phyloP scores from a whole-genome alignment of 1,140 invertebrate genomes.

The Drosophila sp. region DNA sequence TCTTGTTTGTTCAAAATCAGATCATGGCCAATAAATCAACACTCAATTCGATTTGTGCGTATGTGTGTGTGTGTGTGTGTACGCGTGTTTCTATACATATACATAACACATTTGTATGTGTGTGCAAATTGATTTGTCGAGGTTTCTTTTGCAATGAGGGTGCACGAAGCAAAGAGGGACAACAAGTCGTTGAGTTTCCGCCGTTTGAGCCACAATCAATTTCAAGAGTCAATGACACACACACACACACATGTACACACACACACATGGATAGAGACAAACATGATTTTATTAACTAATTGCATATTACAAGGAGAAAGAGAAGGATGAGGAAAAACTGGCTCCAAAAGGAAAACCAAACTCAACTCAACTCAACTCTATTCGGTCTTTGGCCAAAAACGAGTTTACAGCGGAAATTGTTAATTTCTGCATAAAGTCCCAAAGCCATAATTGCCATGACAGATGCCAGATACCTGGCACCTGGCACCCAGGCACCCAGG shows the following conservation, averaged over 20 bases:
- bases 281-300: slow-evolving; percentile 50
- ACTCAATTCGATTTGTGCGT: slow-evolving; percentile 68
- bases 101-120: slow-evolving; percentile 5
- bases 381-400: slow-evolving; percentile 20
- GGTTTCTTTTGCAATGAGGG: slow-evolving; percentile 4
- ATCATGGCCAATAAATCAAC: slow-evolving; percentile 78
- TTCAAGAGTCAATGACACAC: slow-evolving; percentile 48
- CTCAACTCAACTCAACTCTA: slow-evolving; percentile 12
- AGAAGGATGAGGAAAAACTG: slow-evolving; percentile 26
- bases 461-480: slow-evolving; percentile 4
- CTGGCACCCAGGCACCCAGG: not conserved
- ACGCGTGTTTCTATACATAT: not conserved
- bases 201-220: slow-evolving; percentile 40
- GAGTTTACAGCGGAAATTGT: slow-evolving; percentile 49
- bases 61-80: slow-evolving; percentile 10
- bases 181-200: slow-evolving; percentile 33
- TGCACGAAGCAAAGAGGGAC: not conserved
- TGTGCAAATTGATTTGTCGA: slow-evolving; percentile 57
- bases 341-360: slow-evolving; percentile 31
- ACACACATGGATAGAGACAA: slow-evolving; percentile 19
- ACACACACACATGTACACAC: slow-evolving; percentile 26
- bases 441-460: slow-evolving; percentile 29
- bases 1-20: slow-evolving; percentile 77
- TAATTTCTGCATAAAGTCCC: slow-evolving; percentile 32
- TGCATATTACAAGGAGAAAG: slow-evolving; percentile 1